Conservation (phyloP, 2,113 vertebrate species). For the Danionella cerebrum region DNA sequence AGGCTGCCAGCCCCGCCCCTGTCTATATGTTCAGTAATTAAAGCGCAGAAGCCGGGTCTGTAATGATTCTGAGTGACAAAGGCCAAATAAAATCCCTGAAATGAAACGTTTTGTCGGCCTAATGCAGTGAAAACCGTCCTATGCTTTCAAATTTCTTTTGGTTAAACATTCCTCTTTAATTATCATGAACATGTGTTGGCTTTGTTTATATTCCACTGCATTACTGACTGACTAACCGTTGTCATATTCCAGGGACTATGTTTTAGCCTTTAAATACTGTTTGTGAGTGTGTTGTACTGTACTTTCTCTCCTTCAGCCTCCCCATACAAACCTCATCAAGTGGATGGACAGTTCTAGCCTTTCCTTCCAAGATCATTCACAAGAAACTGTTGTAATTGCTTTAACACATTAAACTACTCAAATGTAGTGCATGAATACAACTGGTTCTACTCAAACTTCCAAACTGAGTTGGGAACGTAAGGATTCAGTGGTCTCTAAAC, state of each 20-base stretch:
- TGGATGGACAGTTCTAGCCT: constrained; percentile 12
- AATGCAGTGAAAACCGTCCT: no score
- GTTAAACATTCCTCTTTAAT: no score
- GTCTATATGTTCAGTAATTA: constrained; percentile 71
- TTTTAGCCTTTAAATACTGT: constrained; percentile 49
- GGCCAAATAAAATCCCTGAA: constrained; percentile 52
- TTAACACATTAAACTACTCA: background rate
- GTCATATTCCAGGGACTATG: constrained; percentile 45
- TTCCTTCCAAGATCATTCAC: background rate
- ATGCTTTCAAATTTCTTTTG: no score
- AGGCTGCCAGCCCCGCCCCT: constrained; percentile 51
- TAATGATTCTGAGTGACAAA: constrained; percentile 37
- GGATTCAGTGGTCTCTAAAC: constrained; percentile 28
- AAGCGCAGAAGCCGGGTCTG: constrained; percentile 77
- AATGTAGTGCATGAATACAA: constrained; percentile 11
- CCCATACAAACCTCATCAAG: constrained; percentile 39
- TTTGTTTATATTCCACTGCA: constrained; percentile 5
- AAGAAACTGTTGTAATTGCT: background rate
- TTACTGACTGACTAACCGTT: constrained; percentile 16
- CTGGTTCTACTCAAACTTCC: background rate
- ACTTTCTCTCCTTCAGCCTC: constrained; percentile 51
- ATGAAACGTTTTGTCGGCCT: constrained; percentile 31
- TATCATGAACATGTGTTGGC: no score
- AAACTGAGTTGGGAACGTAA: background rate
- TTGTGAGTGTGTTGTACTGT: constrained; percentile 42